These are phyloP conservation scores for Crypturellus tataupa DNA, from an alignment of 2,797 vertebrate genomes.

Conservation along the genomic window DNA sequence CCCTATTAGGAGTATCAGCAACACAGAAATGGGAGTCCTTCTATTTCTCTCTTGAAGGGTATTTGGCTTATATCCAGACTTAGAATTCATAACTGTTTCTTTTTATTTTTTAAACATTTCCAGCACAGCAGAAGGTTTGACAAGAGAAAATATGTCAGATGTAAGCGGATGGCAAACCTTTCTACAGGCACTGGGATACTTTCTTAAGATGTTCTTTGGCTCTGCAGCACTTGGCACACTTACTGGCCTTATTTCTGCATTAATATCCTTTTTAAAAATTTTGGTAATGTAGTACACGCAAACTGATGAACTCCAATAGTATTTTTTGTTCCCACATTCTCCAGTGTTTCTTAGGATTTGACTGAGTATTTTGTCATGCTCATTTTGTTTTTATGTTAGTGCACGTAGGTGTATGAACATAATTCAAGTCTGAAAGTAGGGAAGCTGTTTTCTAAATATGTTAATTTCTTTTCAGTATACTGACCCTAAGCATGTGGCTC, in stretches of 20 bases:
- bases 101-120: constrained; percentile 65
- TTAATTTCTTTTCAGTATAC: constrained; percentile 44
- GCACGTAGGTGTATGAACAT: neutral
- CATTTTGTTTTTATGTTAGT: neutral
- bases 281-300: neutral
- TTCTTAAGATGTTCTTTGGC: constrained; percentile 98
- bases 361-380: neutral
- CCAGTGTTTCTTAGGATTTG: neutral
- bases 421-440: constrained; percentile 43
- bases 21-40: constrained; percentile 4
- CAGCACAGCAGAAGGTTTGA: constrained; percentile 97
- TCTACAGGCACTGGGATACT: constrained; percentile 93
- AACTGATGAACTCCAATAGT: neutral
- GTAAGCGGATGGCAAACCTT: constrained; percentile 96
- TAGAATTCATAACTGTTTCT: constrained; percentile 35
- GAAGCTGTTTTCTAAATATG: constrained; percentile 27
- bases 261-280: constrained; percentile 88
- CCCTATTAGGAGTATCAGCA: constrained; percentile 56
- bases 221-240: constrained; percentile 96
- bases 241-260: constrained; percentile 96
- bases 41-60: constrained; percentile 41
- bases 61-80: constrained; percentile 30
- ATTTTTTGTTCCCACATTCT: neutral
- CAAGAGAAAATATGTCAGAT: constrained; percentile 88
- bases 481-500: constrained; percentile 21